Evolutionary conservation across 2,888 invertebrate genomes (phyloP).

Genomic region (Phymatocera aterrima): DNA sequence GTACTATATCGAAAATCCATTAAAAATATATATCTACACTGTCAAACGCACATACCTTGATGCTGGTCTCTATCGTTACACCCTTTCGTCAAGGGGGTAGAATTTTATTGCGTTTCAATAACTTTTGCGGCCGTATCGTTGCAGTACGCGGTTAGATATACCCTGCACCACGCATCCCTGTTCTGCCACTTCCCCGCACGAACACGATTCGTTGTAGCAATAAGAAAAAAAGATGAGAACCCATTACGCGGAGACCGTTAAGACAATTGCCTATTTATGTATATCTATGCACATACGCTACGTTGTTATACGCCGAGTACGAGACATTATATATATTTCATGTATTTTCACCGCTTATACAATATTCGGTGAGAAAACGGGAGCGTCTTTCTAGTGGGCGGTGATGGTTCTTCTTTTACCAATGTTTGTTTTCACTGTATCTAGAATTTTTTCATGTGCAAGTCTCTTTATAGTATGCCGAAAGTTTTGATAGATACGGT

Average conservation of each 20-base stretch:
- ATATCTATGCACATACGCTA: too few species aligned
- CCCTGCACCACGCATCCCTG: background rate
- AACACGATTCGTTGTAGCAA: too few species aligned
- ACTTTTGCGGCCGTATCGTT: background rate
- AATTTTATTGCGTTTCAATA: constrained; percentile 30
- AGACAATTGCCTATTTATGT: too few species aligned
- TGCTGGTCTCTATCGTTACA: background rate
- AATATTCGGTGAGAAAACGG: background rate
- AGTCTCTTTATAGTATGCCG: constrained; percentile 28
- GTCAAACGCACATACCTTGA: constrained; percentile 66
- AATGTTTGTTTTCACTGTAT: constrained; percentile 13
- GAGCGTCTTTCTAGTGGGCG: background rate
- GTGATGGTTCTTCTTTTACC: background rate
- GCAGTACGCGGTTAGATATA: too few species aligned
- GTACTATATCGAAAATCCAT: constrained; percentile 69
- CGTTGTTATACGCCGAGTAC: too few species aligned
- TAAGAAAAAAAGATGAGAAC: too few species aligned
- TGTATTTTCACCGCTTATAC: background rate
- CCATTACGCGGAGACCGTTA: too few species aligned
- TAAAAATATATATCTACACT: constrained; percentile 70
- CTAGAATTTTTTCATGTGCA: background rate
- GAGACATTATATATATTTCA: background rate
- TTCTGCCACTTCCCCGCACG: too few species aligned
- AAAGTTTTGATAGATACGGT: constrained; percentile 41
- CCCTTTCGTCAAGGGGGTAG: constrained; percentile 35